Conservation (phyloP, 2,888 invertebrate species). For the Spatulosminthurus flaviceps region DNA sequence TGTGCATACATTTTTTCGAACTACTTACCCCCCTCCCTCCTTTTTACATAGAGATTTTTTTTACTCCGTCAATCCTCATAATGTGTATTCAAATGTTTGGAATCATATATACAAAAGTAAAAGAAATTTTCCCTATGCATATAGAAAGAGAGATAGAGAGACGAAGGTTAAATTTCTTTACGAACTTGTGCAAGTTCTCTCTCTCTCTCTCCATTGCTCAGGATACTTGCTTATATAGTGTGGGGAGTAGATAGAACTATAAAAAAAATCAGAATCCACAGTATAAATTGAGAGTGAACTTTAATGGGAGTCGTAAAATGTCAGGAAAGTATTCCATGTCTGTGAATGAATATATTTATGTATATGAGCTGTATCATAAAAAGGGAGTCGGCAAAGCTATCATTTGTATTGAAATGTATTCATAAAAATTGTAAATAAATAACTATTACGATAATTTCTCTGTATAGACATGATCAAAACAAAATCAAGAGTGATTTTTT, state of each 20-base stretch:
- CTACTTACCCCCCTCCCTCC: no score
- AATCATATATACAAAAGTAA: background rate
- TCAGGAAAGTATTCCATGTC: constrained; percentile 16
- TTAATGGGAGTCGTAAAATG: constrained; percentile 29
- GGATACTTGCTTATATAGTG: background rate
- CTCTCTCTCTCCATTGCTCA: background rate
- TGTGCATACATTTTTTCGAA: background rate
- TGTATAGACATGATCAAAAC: no score
- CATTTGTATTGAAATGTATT: no score
- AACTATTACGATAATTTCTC: no score
- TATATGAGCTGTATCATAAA: background rate
- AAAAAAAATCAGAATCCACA: constrained; percentile 11
- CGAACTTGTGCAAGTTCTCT: no score
- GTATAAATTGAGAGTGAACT: constrained; percentile 16
- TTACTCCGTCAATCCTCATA: background rate
- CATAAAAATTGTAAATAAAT: no score
- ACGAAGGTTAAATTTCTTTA: background rate
- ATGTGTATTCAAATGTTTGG: background rate
- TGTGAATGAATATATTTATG: no score
- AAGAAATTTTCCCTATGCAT: background rate
- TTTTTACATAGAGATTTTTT: no score
- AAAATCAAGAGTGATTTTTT: no score
- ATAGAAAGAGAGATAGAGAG: no score
- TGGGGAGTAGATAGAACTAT: background rate
- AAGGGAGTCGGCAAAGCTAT: background rate